phyloP scores from a whole-genome alignment of 2,888 invertebrate genomes.

The Dexiosoma caninum region DNA sequence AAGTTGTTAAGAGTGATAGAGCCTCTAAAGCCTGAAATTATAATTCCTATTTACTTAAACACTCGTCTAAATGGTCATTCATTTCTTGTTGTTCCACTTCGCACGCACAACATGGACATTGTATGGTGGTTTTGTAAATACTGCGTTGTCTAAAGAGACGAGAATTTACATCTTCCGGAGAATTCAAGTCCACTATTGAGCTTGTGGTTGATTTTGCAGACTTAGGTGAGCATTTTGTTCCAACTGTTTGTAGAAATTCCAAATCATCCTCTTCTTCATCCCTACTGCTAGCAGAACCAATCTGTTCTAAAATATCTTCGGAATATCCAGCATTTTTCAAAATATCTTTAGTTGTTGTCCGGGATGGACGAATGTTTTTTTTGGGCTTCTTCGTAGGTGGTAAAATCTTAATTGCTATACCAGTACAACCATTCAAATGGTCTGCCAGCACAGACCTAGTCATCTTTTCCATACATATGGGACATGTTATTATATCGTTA shows the following conservation, averaged over 20 bases:
- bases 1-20: no score
- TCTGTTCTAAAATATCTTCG: slow-evolving; percentile 66
- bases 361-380: slow-evolving; percentile 30
- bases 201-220: not conserved
- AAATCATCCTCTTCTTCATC: slow-evolving; percentile 61
- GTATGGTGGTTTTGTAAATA: slow-evolving; percentile 68
- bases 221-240: slow-evolving; percentile 4
- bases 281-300: slow-evolving; percentile 57
- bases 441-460: slow-evolving; percentile 71
- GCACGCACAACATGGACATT: slow-evolving; percentile 74
- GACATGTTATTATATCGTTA: slow-evolving; percentile 75
- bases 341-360: slow-evolving; percentile 58
- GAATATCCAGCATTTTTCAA: slow-evolving; percentile 70
- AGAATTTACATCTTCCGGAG: slow-evolving; percentile 64
- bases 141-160: slow-evolving; percentile 69
- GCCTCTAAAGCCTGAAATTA: no score
- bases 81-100: slow-evolving; percentile 71
- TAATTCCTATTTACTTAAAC: slow-evolving; percentile 63
- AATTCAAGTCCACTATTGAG: slow-evolving; percentile 33
- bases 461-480: slow-evolving; percentile 75
- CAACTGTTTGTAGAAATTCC: slow-evolving; percentile 37
- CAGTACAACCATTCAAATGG: slow-evolving; percentile 76
- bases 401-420: slow-evolving; percentile 69
- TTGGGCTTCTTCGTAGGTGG: slow-evolving; percentile 63
- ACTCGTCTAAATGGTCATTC: slow-evolving; percentile 72